Conservation (phyloP, 1,140 invertebrate genomes). For the Drosophila mauritiana region DNA sequence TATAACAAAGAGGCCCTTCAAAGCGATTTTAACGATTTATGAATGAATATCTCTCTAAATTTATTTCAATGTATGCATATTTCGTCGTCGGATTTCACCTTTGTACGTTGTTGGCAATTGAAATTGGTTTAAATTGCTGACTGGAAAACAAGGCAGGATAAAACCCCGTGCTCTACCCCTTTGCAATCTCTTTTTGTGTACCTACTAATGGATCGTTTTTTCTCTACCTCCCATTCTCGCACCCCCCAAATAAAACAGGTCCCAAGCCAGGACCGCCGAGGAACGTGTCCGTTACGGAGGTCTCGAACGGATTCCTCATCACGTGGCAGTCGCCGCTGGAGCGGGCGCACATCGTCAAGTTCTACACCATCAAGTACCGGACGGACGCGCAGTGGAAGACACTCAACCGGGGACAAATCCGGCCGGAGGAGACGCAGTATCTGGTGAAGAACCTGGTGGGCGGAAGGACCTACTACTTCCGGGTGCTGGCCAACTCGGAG, state of each 20-base stretch:
- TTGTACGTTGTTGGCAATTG: constrained; percentile 14
- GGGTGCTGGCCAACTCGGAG: constrained; percentile 93
- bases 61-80: constrained; percentile 18
- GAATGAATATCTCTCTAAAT: neutral
- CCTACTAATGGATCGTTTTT: constrained; percentile 38
- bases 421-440: constrained; percentile 94
- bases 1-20: neutral
- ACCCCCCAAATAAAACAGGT: constrained; percentile 86
- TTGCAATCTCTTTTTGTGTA: neutral
- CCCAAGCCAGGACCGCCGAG: constrained; percentile 94
- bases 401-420: constrained; percentile 93
- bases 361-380: constrained; percentile 96
- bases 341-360: constrained; percentile 91
- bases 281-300: constrained; percentile 94
- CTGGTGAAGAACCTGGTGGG: constrained; percentile 96
- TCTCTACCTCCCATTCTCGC: no score
- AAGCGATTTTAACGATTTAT: neutral
- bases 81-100: constrained; percentile 27
- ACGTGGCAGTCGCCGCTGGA: constrained; percentile 94
- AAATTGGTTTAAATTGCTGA: constrained; percentile 33
- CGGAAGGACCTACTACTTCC: constrained; percentile 95
- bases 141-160: constrained; percentile 35
- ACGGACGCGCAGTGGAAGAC: constrained; percentile 94
- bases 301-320: constrained; percentile 94
- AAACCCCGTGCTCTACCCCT: neutral